Conservation (phyloP, 2,113 vertebrate species). For the Heptranchias perlo region DNA sequence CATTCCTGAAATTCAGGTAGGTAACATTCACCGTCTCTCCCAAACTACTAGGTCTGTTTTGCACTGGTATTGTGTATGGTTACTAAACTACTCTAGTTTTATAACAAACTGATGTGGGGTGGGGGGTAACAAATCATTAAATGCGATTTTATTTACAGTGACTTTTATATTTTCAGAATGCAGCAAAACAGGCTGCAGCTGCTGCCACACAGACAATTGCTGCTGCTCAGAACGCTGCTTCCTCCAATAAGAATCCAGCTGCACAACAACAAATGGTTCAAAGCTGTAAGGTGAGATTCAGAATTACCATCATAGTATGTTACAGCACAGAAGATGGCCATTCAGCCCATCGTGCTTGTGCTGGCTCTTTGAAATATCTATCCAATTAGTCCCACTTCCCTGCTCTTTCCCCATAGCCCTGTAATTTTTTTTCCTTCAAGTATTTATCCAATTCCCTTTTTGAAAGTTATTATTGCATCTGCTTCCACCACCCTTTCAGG, state of each 20-base stretch:
- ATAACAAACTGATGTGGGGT: background rate
- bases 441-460: no score
- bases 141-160: background rate
- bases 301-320: background rate
- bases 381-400: no score
- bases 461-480: no score
- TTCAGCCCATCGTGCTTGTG: no score
- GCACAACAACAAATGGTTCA: constrained; percentile 86
- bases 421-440: no score
- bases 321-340: no score
- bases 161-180: constrained; percentile 60
- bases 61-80: background rate
- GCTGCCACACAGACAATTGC: constrained; percentile 91
- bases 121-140: background rate
- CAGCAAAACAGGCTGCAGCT: constrained; percentile 86
- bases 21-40: background rate
- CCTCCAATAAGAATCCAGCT: constrained; percentile 79
- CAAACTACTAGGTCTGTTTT: background rate
- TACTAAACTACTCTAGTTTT: background rate
- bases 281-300: constrained; percentile 82
- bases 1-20: background rate
- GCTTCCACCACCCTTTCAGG: no score
- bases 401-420: no score
- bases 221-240: constrained; percentile 78
- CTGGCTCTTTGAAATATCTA: no score